These are phyloP conservation scores for Diplosoma virens DNA, from an alignment of 23 tunicate species.

Conservation along the genomic window DNA sequence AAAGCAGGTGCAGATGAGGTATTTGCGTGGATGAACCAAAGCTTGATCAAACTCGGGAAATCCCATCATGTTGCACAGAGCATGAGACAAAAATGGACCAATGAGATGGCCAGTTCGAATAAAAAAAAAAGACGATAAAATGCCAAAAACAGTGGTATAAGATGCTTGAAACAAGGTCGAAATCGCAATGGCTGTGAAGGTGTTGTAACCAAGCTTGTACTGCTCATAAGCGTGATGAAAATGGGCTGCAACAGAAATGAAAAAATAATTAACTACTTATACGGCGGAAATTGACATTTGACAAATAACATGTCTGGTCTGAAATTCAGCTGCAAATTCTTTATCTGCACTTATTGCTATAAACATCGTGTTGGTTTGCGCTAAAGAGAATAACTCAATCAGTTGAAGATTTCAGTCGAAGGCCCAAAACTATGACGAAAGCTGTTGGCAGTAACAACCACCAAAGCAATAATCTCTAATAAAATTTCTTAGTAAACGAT, in stretches of 20 bases:
- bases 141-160: slow-evolving; percentile 82
- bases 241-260: slow-evolving; percentile 55
- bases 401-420: no score
- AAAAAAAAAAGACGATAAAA: slow-evolving; percentile 66
- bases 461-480: no score
- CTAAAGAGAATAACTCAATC: no score
- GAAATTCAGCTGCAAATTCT: no score
- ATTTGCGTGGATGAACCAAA: slow-evolving; percentile 26
- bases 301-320: no score
- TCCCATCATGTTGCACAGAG: slow-evolving; percentile 91
- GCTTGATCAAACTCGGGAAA: slow-evolving; percentile 84
- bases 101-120: slow-evolving; percentile 78
- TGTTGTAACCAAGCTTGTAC: slow-evolving; percentile 41
- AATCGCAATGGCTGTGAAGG: slow-evolving; percentile 44
- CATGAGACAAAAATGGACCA: slow-evolving; percentile 70
- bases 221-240: slow-evolving; percentile 80
- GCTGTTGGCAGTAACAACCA: no score
- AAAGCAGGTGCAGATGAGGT: slow-evolving; percentile 33
- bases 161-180: slow-evolving; percentile 75
- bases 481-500: no score
- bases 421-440: no score
- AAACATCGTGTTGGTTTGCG: no score
- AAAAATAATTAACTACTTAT: not conserved
- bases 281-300: no score
- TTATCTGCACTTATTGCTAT: no score